These are phyloP conservation scores for Timema cristinae DNA, from an alignment of 2,888 invertebrate genomes.

Conservation along the genomic window DNA sequence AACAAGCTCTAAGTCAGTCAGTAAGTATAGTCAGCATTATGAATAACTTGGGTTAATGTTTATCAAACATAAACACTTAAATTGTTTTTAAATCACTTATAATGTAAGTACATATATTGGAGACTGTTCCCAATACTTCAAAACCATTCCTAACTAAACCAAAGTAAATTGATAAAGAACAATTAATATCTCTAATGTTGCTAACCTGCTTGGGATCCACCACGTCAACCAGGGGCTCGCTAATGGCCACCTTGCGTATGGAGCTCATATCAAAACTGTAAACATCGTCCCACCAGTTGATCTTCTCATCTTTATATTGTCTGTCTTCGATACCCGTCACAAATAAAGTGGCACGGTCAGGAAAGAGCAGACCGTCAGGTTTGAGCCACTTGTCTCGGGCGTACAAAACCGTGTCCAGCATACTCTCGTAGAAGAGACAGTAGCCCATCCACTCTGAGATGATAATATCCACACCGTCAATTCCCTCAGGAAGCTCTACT, in stretches of 20 bases:
- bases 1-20: too few species aligned
- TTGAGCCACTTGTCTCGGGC: conserved; percentile 97
- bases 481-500: conserved; percentile 84
- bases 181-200: too few species aligned
- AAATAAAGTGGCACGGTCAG: conserved; percentile 81
- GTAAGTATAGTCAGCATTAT: too few species aligned
- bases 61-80: too few species aligned
- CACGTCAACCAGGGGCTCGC: conserved; percentile 97
- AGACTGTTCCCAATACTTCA: too few species aligned
- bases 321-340: conserved; percentile 93
- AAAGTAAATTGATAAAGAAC: too few species aligned
- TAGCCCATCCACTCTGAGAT: conserved; percentile 81
- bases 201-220: conserved; percentile 92
- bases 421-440: conserved; percentile 96
- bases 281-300: conserved; percentile 99
- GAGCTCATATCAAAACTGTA: conserved; percentile 99
- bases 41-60: too few species aligned
- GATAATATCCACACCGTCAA: conserved; percentile 90
- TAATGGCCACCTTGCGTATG: conserved; percentile 95
- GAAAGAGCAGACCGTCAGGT: conserved; percentile 75
- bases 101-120: too few species aligned
- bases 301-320: conserved; percentile 99
- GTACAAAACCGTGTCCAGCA: conserved; percentile 98
- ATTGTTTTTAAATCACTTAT: too few species aligned
- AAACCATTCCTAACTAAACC: too few species aligned